Conservation (phyloP, 2,888 invertebrate genomes). For the Polylopha cassiicola region DNA sequence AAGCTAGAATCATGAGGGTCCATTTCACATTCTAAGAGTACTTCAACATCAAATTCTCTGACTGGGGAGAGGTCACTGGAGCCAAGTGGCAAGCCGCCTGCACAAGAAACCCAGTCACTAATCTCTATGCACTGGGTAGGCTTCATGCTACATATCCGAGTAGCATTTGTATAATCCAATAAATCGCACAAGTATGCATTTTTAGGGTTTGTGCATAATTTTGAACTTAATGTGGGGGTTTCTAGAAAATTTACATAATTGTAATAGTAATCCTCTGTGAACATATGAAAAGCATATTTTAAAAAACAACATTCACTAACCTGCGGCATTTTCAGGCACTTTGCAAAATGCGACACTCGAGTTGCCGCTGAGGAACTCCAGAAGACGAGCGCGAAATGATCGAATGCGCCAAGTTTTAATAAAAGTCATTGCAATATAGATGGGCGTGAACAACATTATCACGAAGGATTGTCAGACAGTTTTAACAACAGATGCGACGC, state of each 20-base stretch:
- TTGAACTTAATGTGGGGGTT: slow-evolving; percentile 73
- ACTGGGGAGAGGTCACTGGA: slow-evolving; percentile 48
- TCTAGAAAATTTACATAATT: slow-evolving; percentile 43
- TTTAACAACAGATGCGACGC: slow-evolving; percentile 26
- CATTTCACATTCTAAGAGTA: slow-evolving; percentile 70
- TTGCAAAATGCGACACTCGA: slow-evolving; percentile 79
- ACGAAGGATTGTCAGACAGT: slow-evolving; percentile 25
- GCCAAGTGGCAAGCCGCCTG: slow-evolving; percentile 60
- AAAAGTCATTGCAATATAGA: slow-evolving; percentile 90
- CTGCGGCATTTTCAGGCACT: slow-evolving; percentile 73
- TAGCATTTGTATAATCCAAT: slow-evolving; percentile 65
- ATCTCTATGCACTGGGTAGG: slow-evolving; percentile 67
- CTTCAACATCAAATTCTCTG: slow-evolving; percentile 59
- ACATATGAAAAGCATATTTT: slow-evolving; percentile 2
- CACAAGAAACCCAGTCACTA: slow-evolving; percentile 65
- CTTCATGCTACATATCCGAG: slow-evolving; percentile 70
- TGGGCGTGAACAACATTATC: slow-evolving; percentile 86
- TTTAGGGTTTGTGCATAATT: slow-evolving; percentile 73
- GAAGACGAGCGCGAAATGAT: slow-evolving; percentile 82
- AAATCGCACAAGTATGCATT: slow-evolving; percentile 80
- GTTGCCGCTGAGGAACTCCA: slow-evolving; percentile 76
- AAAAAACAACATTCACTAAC: slow-evolving; percentile 33
- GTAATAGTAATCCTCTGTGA: background rate
- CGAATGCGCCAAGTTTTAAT: slow-evolving; percentile 88
- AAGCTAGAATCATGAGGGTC: slow-evolving; percentile 54